phyloP scores from a whole-genome alignment of 1,140 invertebrate species.

The Drosophila watanabei region DNA sequence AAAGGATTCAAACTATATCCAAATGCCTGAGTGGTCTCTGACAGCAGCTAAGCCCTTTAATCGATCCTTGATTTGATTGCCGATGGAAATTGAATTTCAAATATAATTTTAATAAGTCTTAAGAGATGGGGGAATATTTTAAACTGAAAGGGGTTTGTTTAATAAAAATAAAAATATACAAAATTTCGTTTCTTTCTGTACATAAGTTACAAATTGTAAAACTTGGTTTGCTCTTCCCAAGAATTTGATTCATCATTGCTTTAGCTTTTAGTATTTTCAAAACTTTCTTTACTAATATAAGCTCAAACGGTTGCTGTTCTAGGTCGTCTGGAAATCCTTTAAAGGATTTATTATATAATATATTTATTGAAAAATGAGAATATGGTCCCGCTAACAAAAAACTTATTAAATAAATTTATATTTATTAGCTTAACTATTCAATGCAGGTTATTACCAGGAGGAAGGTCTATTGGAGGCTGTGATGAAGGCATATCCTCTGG shows the following conservation, averaged over 20 bases:
- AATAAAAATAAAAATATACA: too few relatives aligned
- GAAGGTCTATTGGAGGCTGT: not conserved
- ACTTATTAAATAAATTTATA: too few relatives aligned
- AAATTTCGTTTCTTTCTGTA: too few relatives aligned
- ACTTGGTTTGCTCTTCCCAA: too few relatives aligned
- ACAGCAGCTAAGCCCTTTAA: slow-evolving; percentile 43
- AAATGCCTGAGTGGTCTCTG: slow-evolving; percentile 52
- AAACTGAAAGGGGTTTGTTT: not conserved
- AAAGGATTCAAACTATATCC: slow-evolving; percentile 9
- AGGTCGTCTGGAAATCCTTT: too few relatives aligned
- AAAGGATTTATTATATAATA: not conserved
- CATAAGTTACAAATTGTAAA: too few relatives aligned
- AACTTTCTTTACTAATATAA: not conserved
- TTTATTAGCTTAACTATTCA: too few relatives aligned
- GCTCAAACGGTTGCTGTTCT: not conserved
- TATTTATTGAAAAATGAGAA: too few relatives aligned
- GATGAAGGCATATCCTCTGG: not conserved
- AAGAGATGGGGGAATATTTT: not conserved
- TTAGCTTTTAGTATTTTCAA: not conserved
- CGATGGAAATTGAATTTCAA: slow-evolving; percentile 9
- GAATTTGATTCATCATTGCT: not conserved
- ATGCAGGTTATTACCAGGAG: not conserved
- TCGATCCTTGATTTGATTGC: slow-evolving; percentile 29
- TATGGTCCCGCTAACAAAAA: too few relatives aligned
- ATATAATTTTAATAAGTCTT: slow-evolving; percentile 15